Base-by-base conservation (phyloP, 2,113 vertebrate genomes). In the Pseudorasbora parva region DNA sequence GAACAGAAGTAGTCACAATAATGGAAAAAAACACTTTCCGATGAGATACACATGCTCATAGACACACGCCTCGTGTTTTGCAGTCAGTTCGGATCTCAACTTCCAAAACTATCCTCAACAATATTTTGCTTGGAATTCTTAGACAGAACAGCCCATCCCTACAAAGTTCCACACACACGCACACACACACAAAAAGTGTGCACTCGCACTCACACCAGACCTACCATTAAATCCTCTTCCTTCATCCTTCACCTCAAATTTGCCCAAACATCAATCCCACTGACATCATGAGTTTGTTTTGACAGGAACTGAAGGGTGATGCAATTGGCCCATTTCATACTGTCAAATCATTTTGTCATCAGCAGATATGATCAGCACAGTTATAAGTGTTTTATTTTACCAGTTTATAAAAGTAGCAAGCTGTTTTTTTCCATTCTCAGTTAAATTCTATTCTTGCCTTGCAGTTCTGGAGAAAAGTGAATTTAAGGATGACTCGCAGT, bases 401-500 rank as follows among this genome's bases (percentile, higher is more conserved):
- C 47, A 41, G 47, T 69, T 81, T 69, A n/a, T 64, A 21, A 66
- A 49, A 8, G n/a, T 72, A 56, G n/a, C 12, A 27, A 9, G 37
- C 2, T 27, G 1, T 45, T 2, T 59, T 56, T 68, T 84, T 25
- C 37, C 1, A 21, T 80, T 30, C 25, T 64, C 64, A 11, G 8
- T 9, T 77, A 7, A 49, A 14, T 27, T 51, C 21, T 57, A n/a
- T 30, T 8, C 37, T 25, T 57, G 43, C 45, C 25, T n/a, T 80
- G 45, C 86, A 99, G 98, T 99, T 82, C 90, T 98, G 88, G 98
- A 99, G 93, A 99, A 98, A 92, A 99, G 97, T 0, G 98, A 99
- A 90, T 99, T 99, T 91, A 98, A 97, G 92, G 98, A 99, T 2
- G 98, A 99, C 79, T 98, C 98, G 4, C 96, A 98, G 62, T 99